Conservation (phyloP, 2,888 invertebrate species). For the Cataglyphis altisquamis region DNA sequence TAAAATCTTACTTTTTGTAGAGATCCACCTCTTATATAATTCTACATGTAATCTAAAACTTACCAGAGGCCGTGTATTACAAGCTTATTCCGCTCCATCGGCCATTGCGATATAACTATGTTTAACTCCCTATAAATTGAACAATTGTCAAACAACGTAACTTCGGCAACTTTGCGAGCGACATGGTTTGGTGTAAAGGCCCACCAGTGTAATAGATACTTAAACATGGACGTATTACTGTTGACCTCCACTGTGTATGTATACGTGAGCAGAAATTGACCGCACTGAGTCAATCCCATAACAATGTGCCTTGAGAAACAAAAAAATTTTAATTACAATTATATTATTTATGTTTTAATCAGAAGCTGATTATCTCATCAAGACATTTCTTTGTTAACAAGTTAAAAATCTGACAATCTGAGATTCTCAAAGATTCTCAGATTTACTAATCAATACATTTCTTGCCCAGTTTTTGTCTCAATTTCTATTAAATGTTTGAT, state of each 20-base stretch:
- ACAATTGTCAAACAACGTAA: constrained; percentile 88
- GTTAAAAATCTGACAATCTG: not conserved
- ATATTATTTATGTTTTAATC: not conserved
- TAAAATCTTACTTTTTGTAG: not conserved
- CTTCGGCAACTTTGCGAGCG: constrained; percentile 88
- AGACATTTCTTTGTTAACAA: not conserved
- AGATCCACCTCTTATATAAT: not conserved
- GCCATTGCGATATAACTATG: constrained; percentile 91
- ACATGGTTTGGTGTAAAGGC: constrained; percentile 88
- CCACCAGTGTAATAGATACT: constrained; percentile 91
- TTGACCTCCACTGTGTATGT: constrained; percentile 86
- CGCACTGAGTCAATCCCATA: constrained; percentile 98
- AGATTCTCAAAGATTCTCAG: not conserved
- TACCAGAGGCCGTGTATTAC: constrained; percentile 91
- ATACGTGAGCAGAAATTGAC: constrained; percentile 96
- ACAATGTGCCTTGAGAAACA: constrained; percentile 92
- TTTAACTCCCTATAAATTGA: constrained; percentile 87
- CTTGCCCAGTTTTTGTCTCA: not conserved
- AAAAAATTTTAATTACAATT: constrained; percentile 33
- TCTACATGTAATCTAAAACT: constrained; percentile 73
- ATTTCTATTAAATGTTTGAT: not conserved
- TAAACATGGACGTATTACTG: constrained; percentile 81
- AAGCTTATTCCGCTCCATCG: constrained; percentile 89
- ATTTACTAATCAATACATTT: not conserved
- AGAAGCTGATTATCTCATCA: not conserved